Conservation (phyloP, 2,113 vertebrate species). For the Syngnathoides biaculeatus region DNA sequence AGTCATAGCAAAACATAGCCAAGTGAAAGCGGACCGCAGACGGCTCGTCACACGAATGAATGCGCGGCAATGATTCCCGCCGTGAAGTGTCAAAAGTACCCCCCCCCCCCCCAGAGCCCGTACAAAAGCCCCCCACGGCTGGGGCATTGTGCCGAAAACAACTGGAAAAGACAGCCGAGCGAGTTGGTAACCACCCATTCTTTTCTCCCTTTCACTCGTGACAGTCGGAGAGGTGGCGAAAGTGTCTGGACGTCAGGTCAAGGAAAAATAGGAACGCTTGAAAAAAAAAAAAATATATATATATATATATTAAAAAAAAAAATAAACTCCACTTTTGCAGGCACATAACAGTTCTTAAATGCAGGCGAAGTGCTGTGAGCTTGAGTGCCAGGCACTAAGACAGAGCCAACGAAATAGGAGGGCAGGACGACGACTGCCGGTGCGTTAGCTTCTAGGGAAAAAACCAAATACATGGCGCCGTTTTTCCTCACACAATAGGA, state of each 20-base stretch:
- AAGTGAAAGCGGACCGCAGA: neutral
- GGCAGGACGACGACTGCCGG: constrained; percentile 47
- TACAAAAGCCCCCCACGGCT: constrained; percentile 48
- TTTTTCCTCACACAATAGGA: constrained; percentile 60
- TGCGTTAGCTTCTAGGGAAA: constrained; percentile 58
- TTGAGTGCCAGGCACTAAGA: constrained; percentile 15
- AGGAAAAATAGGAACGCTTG: constrained; percentile 45
- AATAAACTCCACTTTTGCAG: constrained; percentile 53
- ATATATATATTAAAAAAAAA: too few species aligned
- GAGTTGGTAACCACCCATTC: neutral
- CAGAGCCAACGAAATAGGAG: constrained; percentile 22
- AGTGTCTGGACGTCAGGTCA: constrained; percentile 38
- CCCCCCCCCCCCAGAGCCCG: constrained; percentile 43
- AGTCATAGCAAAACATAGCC: neutral
- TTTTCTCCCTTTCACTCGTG: constrained; percentile 50
- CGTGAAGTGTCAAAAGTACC: constrained; percentile 63
- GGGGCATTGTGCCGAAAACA: constrained; percentile 34
- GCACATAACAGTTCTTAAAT: constrained; percentile 60
- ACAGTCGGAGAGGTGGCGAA: constrained; percentile 40
- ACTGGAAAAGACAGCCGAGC: constrained; percentile 14
- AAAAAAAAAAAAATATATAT: too few species aligned
- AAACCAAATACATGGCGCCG: constrained; percentile 67
- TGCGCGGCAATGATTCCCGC: neutral
- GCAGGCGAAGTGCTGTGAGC: constrained; percentile 30
- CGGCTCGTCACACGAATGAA: neutral